Evolutionary conservation across 2,888 invertebrate species (phyloP).

Genomic region (Troides oblongomaculatus): DNA sequence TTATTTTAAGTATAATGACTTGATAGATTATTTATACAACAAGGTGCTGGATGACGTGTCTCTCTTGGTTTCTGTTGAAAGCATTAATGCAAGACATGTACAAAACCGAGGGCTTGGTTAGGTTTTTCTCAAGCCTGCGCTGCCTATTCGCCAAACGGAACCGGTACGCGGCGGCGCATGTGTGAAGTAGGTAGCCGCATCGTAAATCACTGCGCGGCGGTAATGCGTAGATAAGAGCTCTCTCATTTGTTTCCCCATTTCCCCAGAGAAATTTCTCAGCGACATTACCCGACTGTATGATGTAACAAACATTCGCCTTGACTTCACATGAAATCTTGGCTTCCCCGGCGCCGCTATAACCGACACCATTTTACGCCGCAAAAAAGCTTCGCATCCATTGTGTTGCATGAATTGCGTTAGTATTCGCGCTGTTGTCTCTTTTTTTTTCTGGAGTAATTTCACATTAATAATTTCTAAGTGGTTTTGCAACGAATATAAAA

Average conservation of each 20-base stretch:
- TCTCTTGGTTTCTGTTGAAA: conserved; percentile 35
- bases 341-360: conserved; percentile 39
- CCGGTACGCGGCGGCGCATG: conserved; percentile 49
- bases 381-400: conserved; percentile 29
- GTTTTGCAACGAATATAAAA: too few species aligned
- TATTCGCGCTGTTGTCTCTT: neutral
- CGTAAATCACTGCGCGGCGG: conserved; percentile 71
- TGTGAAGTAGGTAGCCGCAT: conserved; percentile 57
- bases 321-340: conserved; percentile 41
- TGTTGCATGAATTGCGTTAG: conserved; percentile 16
- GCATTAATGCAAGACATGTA: conserved; percentile 62
- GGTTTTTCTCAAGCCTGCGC: conserved; percentile 48
- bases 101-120: too few species aligned
- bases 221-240: conserved; percentile 77
- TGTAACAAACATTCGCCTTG: conserved; percentile 61
- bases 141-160: conserved; percentile 59
- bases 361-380: conserved; percentile 32
- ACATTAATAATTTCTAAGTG: too few species aligned
- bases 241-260: conserved; percentile 78
- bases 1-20: too few species aligned
- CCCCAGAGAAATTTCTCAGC: conserved; percentile 73
- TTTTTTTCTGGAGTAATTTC: neutral
- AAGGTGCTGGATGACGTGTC: too few species aligned
- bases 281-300: conserved; percentile 64
- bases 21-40: too few species aligned